Conservation (phyloP, 92 coral and sea anemone genomes). For the Porites divaricata region DNA sequence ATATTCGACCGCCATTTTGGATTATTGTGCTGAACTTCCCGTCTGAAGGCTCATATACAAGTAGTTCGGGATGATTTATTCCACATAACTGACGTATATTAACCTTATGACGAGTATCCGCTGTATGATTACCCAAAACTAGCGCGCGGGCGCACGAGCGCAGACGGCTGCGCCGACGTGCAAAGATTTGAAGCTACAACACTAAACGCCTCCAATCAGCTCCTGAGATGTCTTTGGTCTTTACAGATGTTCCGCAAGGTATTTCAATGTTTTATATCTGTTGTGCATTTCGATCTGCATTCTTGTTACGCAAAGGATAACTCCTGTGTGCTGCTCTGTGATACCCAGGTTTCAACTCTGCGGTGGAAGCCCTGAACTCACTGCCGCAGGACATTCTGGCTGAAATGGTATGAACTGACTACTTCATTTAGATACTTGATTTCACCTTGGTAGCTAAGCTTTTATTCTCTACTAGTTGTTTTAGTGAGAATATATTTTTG, state of each 20-base stretch:
- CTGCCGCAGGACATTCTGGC: constrained; percentile 85
- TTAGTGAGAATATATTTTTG: too few species aligned
- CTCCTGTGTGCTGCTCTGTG: background rate
- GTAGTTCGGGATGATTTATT: background rate
- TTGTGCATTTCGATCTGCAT: background rate
- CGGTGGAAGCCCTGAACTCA: constrained; percentile 77
- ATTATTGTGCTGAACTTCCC: constrained; percentile 6
- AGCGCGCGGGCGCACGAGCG: too few species aligned
- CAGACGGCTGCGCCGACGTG: too few species aligned
- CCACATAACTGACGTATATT: background rate
- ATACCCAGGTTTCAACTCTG: constrained; percentile 66
- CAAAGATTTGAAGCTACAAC: too few species aligned
- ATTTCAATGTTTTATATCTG: background rate
- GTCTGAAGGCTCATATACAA: background rate
- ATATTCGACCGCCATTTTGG: constrained; percentile 30
- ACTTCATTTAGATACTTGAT: background rate
- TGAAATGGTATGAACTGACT: constrained; percentile 53
- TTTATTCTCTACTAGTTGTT: background rate
- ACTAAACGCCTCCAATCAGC: too few species aligned
- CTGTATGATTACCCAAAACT: too few species aligned
- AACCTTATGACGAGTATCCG: background rate
- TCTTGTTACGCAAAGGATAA: background rate
- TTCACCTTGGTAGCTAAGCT: background rate
- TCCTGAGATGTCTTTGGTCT: constrained; percentile 10
- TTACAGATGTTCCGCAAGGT: constrained; percentile 49